Base-by-base conservation (phyloP, 2,113 vertebrate genomes). In the Malurus cyaneus region DNA sequence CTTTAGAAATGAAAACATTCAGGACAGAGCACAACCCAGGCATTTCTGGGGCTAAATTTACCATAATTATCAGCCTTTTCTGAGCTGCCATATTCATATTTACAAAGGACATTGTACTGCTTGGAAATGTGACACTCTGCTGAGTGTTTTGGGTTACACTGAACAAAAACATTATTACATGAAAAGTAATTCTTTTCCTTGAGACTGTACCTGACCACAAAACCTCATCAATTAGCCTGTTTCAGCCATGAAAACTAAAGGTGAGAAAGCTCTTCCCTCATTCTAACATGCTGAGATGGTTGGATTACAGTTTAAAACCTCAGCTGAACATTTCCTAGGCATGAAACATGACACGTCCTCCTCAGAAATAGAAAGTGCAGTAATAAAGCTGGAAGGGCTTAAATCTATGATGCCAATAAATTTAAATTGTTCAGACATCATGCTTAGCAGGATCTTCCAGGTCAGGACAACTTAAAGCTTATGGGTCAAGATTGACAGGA, bases 51-150 rank as follows among this genome's bases (percentile, higher is more conserved):
- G 6, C n/a, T 91, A 65, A 91, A 53, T 18, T 32, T 80, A 29
- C 36, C 24, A 34, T 42, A 92, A 78, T 85, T 60, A 42, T 18
- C 31, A 74, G 11, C 50, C 83, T 77, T 86, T 54, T 52, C n/a
- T 54, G 64, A 66, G 42, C 24, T 92, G 42, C 21, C 2, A 1
- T 56, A 28, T 56, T 92, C 46, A 93, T 44, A 60, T 74, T 39
- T 34, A 14, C 28, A 19, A 28, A 11, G 0, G 1, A 17, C 3
- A 1, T 5, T 56, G 28, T 36, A 34, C n/a, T 18, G 24, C 46
- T 36, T 21, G n/a, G 7, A 61, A 86, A 6, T 12, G 10, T n/a
- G 41, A 53, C 34, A 15, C 5, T 62, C 25, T 49, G 8, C 17
- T 47, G n/a, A 89, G 29, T 52, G 23, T 23, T 80, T 84, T 4